Percentiles rank a stretch among this genome's conserved stretches.
Evolutionary conservation across 2,797 vertebrate species (phyloP).

Genomic region (Alauda arvensis): DNA sequence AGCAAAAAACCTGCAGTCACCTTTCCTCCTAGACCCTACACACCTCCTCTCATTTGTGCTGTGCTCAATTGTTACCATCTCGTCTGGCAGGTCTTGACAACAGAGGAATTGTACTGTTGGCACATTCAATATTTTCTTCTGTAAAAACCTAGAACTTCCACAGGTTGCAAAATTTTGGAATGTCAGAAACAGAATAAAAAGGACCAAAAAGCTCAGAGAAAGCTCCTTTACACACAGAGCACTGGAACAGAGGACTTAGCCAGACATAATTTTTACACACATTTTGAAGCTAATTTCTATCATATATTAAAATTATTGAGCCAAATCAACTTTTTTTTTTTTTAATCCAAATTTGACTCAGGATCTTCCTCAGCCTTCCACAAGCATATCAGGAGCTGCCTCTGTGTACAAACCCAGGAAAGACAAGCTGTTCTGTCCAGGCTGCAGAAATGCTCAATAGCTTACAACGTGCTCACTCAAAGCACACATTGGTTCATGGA

Average conservation of each 20-base stretch:
- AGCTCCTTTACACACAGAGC: not conserved
- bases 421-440: not conserved
- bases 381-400: not conserved
- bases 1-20: not conserved
- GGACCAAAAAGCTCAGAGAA: not conserved
- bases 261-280: not conserved
- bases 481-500: not conserved
- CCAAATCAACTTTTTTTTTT: not conserved
- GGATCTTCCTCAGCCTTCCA: not conserved
- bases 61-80: not conserved
- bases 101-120: accelerated
- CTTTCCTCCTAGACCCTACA: not conserved
- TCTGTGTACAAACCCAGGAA: not conserved
- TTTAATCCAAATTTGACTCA: not conserved
- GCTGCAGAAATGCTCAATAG: not conserved
- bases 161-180: not conserved
- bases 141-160: not conserved
- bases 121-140: not conserved
- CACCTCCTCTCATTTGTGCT: not conserved
- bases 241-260: not conserved
- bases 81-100: not conserved
- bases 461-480: accelerated
- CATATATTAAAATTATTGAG: not conserved
- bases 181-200: not conserved
- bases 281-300: not conserved